Evolutionary conservation across 1,140 invertebrate species (phyloP).

Genomic region (Thaumetopoea pityocampa): DNA sequence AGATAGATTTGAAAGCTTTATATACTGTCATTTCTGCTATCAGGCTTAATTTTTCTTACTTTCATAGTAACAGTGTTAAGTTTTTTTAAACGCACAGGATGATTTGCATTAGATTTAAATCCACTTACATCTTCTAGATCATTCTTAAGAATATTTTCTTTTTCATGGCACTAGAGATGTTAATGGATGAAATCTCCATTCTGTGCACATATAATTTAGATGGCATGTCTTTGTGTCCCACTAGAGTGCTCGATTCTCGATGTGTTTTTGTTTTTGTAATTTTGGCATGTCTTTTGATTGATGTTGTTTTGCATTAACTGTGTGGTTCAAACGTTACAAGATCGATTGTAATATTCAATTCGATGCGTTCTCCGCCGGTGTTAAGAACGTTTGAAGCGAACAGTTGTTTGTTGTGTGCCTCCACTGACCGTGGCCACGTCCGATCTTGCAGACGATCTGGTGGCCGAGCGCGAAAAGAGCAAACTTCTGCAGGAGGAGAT

Average conservation of each 20-base stretch:
- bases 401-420: conserved; percentile 41
- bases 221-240: conserved; percentile 60
- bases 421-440: conserved; percentile 59
- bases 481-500: conserved; percentile 98
- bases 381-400: conserved; percentile 9
- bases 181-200: conserved; percentile 9
- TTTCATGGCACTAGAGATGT: background rate
- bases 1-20: conserved; percentile 67
- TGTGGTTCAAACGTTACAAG: conserved; percentile 32
- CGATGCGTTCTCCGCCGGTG: background rate
- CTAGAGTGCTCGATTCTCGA: conserved; percentile 53
- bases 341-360: background rate
- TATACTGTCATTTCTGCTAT: conserved; percentile 62
- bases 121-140: background rate
- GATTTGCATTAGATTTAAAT: background rate
- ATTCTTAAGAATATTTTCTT: background rate
- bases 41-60: conserved; percentile 57
- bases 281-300: conserved; percentile 60
- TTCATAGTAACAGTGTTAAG: conserved; percentile 58
- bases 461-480: conserved; percentile 96
- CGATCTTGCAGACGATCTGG: conserved; percentile 92
- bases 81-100: conserved; percentile 47
- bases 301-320: conserved; percentile 55
- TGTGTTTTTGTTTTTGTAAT: conserved; percentile 44
- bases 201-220: conserved; percentile 15